Conservation (phyloP, 2,888 invertebrate species). For the Drosophila leonis region DNA sequence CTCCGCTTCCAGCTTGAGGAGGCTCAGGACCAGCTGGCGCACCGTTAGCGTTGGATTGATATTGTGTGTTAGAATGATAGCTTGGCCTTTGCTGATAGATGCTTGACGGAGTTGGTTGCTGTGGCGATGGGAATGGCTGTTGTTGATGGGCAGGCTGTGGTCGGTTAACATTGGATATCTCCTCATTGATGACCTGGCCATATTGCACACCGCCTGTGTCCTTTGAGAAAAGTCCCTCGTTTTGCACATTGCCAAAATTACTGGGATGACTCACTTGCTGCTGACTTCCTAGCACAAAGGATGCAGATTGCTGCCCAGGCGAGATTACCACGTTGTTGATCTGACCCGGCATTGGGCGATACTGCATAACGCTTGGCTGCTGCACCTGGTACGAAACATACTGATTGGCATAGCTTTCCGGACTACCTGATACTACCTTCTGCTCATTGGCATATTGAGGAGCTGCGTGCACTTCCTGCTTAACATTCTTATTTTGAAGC, state of each 20-base stretch:
- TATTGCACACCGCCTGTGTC: slow-evolving; percentile 81
- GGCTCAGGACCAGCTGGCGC: slow-evolving; percentile 1
- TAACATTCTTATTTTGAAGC: background rate
- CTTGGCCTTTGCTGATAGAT: slow-evolving; percentile 54
- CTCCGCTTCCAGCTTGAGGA: slow-evolving; percentile 8
- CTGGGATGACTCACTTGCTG: slow-evolving; percentile 87
- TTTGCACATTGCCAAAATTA: slow-evolving; percentile 86
- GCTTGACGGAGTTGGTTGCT: slow-evolving; percentile 30
- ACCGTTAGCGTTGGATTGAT: slow-evolving; percentile 65
- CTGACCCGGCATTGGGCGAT: slow-evolving; percentile 85
- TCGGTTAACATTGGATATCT: slow-evolving; percentile 72
- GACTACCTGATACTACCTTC: slow-evolving; percentile 63
- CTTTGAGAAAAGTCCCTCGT: slow-evolving; percentile 86
- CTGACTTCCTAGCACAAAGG: slow-evolving; percentile 88
- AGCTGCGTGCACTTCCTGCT: background rate
- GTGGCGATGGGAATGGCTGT: slow-evolving; percentile 6
- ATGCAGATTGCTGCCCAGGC: slow-evolving; percentile 88
- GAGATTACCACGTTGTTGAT: slow-evolving; percentile 89
- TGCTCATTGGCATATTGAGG: slow-evolving; percentile 41
- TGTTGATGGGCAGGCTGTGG: slow-evolving; percentile 37
- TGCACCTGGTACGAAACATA: slow-evolving; percentile 85
- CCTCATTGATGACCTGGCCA: slow-evolving; percentile 83
- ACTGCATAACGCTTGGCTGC: slow-evolving; percentile 84
- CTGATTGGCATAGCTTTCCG: slow-evolving; percentile 81
- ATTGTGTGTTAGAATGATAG: slow-evolving; percentile 55